Base-by-base conservation (phyloP, 1,140 invertebrate genomes). In the Eriosoma lanigerum region DNA sequence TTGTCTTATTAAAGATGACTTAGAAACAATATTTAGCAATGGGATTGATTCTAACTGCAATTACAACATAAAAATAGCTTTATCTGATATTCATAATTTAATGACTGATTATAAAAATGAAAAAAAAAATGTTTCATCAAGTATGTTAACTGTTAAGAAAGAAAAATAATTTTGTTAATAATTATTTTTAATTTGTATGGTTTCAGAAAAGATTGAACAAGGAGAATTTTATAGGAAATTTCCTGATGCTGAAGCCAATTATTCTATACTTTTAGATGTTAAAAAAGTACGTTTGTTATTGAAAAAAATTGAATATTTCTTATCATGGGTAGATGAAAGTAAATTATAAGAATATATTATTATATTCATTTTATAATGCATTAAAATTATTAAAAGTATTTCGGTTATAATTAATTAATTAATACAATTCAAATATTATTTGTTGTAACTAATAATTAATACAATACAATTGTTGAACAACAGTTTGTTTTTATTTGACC, bases 301-400 rank as follows among this genome's bases (percentile, higher is more conserved):
- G 2, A 92, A 91, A 83, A 92, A 92, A 86, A 84, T 92, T 13
- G 90, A 92, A 84, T 93, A 90, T 86, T 90, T 91, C 85, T 86
- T 92, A 81, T 90, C 90, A 0, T 93, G 89, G 82, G 24, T 46
- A 19, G 68, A 82, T 26, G 72, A 76, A 54, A 50, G 3, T 29
- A 50, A 68, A 68, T 68, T 68, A 68, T 46, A 68, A 68, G n/a
- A n/a, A n/a, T n/a, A n/a, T n/a, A n/a, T n/a, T n/a, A n/a, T n/a
- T n/a, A n/a, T n/a, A n/a, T n/a, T n/a, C n/a, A n/a, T n/a, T n/a
- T n/a, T n/a, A n/a, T n/a, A n/a, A n/a, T n/a, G n/a, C n/a, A n/a
- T n/a, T n/a, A n/a, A n/a, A n/a, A n/a, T n/a, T n/a, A n/a, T n/a
- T n/a, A n/a, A n/a, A n/a, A n/a, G n/a, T n/a, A n/a, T n/a, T n/a